Evolutionary conservation across 2,888 invertebrate genomes (phyloP), one percentile per base, ranked within the genome.

Genomic region (Oxystoma pomonae): DNA sequence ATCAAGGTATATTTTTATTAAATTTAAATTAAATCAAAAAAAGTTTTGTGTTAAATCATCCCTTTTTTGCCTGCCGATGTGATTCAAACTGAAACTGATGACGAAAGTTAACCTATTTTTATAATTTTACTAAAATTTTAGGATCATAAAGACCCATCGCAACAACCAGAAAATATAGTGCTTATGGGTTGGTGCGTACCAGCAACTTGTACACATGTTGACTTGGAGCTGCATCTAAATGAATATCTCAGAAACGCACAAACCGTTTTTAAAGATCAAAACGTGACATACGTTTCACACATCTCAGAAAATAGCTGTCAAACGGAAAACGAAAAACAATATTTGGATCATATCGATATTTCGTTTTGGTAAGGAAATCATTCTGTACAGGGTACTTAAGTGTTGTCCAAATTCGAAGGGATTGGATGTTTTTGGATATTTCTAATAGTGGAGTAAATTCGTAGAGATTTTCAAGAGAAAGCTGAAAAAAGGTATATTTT

Each of bases 131-230:
- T n/a, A n/a, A n/a, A 12, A 58, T 70, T 68, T 20, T 61, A 75
- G 75, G 70, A 72, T 53, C 68, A 72, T 50, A 69, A 70, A 57
- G 75, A 75, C 61, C 70, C 71, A 16, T 73, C 75, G 1, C 75
- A 75, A 64, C 73, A 73, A 65, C 65, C 69, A 16, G 71, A 72
- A 66, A 74, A 75, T 49, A 61, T 70, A 0, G 71, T 72, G 1
- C 62, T 72, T 20, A 61, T 74, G 35, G 75, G 73, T 9, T 75
- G 75, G 75, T 75, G 75, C 59, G 67, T 73, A n/a, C 75, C 75
- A 19, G 73, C 74, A 1, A 72, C 75, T 2, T 75, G 75, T 61
- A 69, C 71, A 19, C 68, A 71, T 20, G 49, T 57, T 50, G 73
- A 74, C 61, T 65, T 75, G 3, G 67, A 74, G 64, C 66, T 62